A percentile compares a stretch with the other conserved stretches of the same genome.
Conservation (phyloP, 2,888 invertebrate species). For the Muscina levida region DNA sequence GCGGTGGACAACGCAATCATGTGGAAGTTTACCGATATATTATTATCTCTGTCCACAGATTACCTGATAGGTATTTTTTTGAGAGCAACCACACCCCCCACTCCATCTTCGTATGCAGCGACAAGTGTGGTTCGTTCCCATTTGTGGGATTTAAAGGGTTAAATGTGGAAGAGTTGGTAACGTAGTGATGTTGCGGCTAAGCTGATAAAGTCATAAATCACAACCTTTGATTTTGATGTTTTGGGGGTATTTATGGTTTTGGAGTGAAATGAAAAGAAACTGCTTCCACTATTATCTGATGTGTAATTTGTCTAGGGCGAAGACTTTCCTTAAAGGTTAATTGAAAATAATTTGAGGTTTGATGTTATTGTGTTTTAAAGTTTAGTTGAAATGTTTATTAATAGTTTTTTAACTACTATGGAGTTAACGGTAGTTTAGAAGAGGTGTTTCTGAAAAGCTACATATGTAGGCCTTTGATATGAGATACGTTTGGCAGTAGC, state of each 20-base stretch:
- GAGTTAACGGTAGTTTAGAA: too few relatives aligned
- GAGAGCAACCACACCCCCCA: too few relatives aligned
- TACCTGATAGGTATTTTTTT: conserved; percentile 2
- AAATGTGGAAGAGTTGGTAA: background rate
- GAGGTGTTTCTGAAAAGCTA: too few relatives aligned
- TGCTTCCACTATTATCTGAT: conserved; percentile 1
- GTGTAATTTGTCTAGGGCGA: background rate
- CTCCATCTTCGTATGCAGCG: too few relatives aligned
- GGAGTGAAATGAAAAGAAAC: conserved; percentile 7
- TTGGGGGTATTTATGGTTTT: background rate
- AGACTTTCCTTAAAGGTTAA: conserved; percentile 20
- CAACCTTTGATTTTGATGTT: conserved; percentile 3
- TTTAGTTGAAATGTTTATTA: too few relatives aligned
- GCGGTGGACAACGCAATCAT: background rate
- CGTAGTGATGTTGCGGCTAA: background rate
- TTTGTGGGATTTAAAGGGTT: background rate
- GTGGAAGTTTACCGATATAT: conserved; percentile 1
- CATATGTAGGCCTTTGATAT: too few relatives aligned
- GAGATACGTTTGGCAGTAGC: too few relatives aligned
- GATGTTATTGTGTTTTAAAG: background rate
- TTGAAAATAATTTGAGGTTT: background rate
- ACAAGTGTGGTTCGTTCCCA: conserved; percentile 16
- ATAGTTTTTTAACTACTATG: too few relatives aligned
- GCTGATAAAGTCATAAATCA: conserved; percentile 31
- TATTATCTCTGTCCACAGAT: background rate